phyloP scores from a whole-genome alignment of 2,888 invertebrate genomes.

The Hirtodrosophila trivittata region DNA sequence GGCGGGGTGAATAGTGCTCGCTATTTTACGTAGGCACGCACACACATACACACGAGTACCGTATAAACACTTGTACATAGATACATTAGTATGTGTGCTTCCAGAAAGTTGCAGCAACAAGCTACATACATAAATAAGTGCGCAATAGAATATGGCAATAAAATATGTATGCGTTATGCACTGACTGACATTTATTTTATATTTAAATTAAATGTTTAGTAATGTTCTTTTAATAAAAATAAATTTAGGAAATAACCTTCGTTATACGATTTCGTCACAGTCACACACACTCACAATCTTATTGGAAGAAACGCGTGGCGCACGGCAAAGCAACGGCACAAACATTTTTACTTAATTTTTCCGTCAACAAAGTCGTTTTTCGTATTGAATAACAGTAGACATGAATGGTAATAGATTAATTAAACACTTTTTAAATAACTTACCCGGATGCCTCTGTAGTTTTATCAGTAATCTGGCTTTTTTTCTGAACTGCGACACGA shows the following conservation, averaged over 20 bases:
- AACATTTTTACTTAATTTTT: slow-evolving; percentile 24
- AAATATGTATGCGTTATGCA: background rate
- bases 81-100: slow-evolving; percentile 30
- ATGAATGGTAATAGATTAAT: slow-evolving; percentile 3
- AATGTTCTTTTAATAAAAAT: background rate
- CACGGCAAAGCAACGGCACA: slow-evolving; percentile 19
- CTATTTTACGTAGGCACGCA: slow-evolving; percentile 45
- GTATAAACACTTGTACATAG: slow-evolving; percentile 7
- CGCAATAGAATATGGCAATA: background rate
- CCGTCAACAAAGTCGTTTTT: slow-evolving; percentile 43
- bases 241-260: slow-evolving; percentile 37
- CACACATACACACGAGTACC: slow-evolving; percentile 17
- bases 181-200: background rate
- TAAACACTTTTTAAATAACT: slow-evolving; percentile 41
- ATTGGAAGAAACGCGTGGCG: slow-evolving; percentile 70
- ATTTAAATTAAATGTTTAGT: background rate
- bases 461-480: slow-evolving; percentile 69
- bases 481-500: slow-evolving; percentile 55
- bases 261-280: slow-evolving; percentile 51
- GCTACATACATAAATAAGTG: slow-evolving; percentile 1
- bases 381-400: slow-evolving; percentile 40
- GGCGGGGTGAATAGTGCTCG: slow-evolving; percentile 17
- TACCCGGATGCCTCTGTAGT: slow-evolving; percentile 77
- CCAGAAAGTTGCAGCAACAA: slow-evolving; percentile 56
- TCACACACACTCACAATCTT: slow-evolving; percentile 24